Conservation (phyloP, 35 echinoderm and acorn worm genomes). For the Chiridota heheva region DNA sequence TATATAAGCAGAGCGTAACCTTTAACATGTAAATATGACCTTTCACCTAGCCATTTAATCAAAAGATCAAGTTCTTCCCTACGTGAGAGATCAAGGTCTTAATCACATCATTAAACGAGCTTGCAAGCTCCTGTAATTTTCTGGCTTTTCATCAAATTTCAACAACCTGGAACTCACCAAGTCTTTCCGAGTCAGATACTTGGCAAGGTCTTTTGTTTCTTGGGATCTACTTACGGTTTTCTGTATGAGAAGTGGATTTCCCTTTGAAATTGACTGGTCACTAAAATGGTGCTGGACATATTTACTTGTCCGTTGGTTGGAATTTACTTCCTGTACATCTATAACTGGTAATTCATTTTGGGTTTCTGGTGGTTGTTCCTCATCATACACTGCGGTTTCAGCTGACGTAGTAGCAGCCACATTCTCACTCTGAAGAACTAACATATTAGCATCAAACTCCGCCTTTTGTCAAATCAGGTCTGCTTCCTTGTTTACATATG, state of each 20-base stretch:
- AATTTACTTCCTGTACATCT: not conserved
- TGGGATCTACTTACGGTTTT: too few species aligned
- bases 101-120: slow-evolving; percentile 30
- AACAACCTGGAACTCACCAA: not conserved
- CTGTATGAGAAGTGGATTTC: too few species aligned
- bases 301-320: not conserved
- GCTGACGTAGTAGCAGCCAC: not conserved
- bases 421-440: not conserved
- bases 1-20: slow-evolving; percentile 12
- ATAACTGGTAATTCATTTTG: not conserved
- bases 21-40: slow-evolving; percentile 1
- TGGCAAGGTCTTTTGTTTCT: not conserved
- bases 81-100: slow-evolving; percentile 1
- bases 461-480: not conserved
- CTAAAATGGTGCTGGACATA: not conserved
- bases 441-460: not conserved
- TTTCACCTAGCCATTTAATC: slow-evolving; percentile 46
- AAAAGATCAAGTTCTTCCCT: slow-evolving; percentile 56
- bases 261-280: too few species aligned
- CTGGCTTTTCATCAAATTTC: slow-evolving; percentile 19
- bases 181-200: not conserved
- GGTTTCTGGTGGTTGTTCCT: not conserved
- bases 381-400: not conserved
- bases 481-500: not conserved
- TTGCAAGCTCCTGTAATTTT: slow-evolving; percentile 24